phyloP scores from a whole-genome alignment of 2,888 invertebrate species.

The Lamellibrachia satsuma region DNA sequence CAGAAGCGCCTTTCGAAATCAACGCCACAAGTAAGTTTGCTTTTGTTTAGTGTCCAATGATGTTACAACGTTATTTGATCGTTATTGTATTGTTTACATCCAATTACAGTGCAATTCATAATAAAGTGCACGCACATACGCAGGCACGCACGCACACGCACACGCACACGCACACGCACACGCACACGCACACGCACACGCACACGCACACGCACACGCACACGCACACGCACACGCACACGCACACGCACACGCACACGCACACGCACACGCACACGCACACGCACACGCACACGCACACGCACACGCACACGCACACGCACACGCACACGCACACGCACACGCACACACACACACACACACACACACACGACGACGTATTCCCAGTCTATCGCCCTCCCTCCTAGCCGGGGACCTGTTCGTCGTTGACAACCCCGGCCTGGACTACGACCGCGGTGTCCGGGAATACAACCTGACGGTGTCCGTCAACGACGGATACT shows the following conservation, averaged over 20 bases:
- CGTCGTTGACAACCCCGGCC: background rate
- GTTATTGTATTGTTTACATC: too few relatives aligned
- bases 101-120: background rate
- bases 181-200: background rate
- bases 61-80: background rate
- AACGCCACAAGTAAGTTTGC: background rate
- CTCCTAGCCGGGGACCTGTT: background rate
- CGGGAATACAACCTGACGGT: slow-evolving; percentile 21
- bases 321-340: background rate
- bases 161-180: background rate
- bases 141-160: background rate
- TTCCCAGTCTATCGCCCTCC: background rate
- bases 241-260: background rate
- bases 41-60: background rate
- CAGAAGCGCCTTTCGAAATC: background rate
- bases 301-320: background rate
- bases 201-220: background rate
- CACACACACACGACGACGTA: background rate
- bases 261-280: background rate
- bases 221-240: background rate
- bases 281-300: background rate
- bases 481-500: slow-evolving; percentile 1
- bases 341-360: background rate
- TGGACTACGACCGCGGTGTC: background rate
- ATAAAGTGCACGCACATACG: background rate